Evolutionary conservation across 2,888 invertebrate genomes (phyloP).

Genomic region (Acleris cristana): DNA sequence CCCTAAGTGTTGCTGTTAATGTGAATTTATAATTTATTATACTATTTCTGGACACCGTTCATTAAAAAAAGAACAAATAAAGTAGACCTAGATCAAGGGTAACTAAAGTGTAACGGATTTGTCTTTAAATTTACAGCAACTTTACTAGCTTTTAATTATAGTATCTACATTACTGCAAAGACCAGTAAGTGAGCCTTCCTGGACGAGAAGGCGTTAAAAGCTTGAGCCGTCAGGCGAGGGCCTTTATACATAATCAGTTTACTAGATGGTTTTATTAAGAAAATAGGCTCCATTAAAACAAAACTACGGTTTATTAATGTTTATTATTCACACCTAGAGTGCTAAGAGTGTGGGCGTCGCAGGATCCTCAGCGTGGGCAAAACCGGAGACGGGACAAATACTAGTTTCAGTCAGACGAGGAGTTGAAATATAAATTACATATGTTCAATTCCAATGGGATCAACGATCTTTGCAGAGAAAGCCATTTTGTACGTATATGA

Average conservation of each 20-base stretch:
- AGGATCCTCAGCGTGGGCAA: conserved; percentile 59
- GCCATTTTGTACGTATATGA: too few species aligned
- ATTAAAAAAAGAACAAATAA: not conserved
- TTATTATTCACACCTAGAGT: not conserved
- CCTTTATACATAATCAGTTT: too few species aligned
- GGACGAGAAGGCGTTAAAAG: too few species aligned
- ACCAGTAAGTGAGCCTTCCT: too few species aligned
- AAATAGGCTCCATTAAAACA: not conserved
- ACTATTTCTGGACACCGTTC: too few species aligned
- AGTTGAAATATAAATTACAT: conserved; percentile 2
- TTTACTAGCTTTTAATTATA: not conserved
- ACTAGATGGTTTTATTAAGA: too few species aligned
- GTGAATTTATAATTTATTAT: not conserved
- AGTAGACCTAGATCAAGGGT: not conserved
- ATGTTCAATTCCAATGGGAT: not conserved
- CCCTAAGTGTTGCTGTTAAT: not conserved
- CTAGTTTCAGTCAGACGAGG: conserved; percentile 18
- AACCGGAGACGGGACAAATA: conserved; percentile 56
- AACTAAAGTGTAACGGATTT: conserved; percentile 4
- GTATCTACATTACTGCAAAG: too few species aligned
- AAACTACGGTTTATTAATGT: not conserved
- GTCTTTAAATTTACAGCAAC: not conserved
- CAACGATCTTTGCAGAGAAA: not conserved
- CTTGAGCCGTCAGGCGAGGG: too few species aligned
- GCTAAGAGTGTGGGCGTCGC: conserved; percentile 28